Evolutionary conservation across 2,797 vertebrate species (phyloP).

Genomic region (Lepidocolaptes lacrymiger): DNA sequence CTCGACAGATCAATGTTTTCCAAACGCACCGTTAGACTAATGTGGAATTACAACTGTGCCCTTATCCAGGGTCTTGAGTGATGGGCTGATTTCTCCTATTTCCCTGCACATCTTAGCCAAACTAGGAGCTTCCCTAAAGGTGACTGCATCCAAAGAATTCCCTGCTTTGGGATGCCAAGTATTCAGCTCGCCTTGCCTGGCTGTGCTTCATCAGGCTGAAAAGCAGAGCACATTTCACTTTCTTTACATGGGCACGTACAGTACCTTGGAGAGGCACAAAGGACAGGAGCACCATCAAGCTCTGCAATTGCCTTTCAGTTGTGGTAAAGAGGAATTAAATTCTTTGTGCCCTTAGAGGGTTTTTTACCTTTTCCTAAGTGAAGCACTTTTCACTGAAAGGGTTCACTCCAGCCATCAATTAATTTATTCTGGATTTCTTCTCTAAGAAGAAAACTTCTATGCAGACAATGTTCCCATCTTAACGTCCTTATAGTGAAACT

Average conservation of each 20-base stretch:
- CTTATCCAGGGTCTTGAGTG: not conserved
- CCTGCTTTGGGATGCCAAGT: not conserved
- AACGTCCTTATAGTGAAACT: not conserved
- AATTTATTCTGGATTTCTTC: not conserved
- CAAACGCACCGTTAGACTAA: not conserved
- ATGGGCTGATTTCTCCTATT: not conserved
- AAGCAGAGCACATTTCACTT: not conserved
- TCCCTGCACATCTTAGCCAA: not conserved
- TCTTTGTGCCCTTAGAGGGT: not conserved
- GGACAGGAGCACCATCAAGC: not conserved
- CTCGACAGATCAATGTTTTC: not conserved
- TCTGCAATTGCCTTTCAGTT: slow-evolving; percentile 7
- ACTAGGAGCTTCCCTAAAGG: slow-evolving; percentile 20
- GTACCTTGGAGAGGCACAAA: not conserved
- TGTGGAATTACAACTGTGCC: not conserved
- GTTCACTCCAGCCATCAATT: not conserved
- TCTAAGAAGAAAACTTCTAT: not conserved
- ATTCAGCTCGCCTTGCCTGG: not conserved
- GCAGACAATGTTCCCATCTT: not conserved
- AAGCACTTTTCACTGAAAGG: not conserved
- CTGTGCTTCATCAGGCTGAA: not conserved
- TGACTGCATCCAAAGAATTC: slow-evolving; percentile 24
- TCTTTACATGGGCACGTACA: not conserved
- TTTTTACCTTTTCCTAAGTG: not conserved
- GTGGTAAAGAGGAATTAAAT: not conserved